Evolutionary conservation across 2,113 vertebrate species (phyloP).

Genomic region (Podarcis muralis): DNA sequence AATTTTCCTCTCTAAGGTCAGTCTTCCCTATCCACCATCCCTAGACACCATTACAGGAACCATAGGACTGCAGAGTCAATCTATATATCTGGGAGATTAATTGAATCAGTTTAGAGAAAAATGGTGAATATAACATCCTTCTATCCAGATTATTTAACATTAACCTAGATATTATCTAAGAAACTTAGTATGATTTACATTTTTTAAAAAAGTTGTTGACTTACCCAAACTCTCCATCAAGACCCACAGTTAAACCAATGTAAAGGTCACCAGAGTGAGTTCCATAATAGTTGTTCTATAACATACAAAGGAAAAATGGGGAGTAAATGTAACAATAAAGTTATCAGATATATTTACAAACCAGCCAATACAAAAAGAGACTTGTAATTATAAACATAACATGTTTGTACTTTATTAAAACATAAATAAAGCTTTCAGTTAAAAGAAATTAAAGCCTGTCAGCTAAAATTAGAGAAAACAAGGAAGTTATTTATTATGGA

Average conservation of each 20-base stretch:
- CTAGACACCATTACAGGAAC: no score
- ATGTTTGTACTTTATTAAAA: neutral
- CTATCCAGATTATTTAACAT: neutral
- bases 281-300: constrained; percentile 75
- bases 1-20: no score
- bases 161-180: neutral
- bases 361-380: neutral
- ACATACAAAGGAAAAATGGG: constrained; percentile 1
- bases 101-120: neutral
- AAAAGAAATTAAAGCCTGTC: no score
- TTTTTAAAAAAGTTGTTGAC: constrained; percentile 55
- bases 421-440: no score
- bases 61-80: no score
- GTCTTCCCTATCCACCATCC: no score
- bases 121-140: neutral
- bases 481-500: no score
- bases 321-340: neutral
- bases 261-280: constrained; percentile 72
- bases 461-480: no score
- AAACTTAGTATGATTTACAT: neutral
- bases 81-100: neutral
- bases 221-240: constrained; percentile 91
- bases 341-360: neutral
- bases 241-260: constrained; percentile 87
- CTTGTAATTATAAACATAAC: neutral